A percentile compares a stretch with the other conserved stretches of the same genome.
Conservation (phyloP, 2,113 vertebrate species). For the Turdus rufiventris region DNA sequence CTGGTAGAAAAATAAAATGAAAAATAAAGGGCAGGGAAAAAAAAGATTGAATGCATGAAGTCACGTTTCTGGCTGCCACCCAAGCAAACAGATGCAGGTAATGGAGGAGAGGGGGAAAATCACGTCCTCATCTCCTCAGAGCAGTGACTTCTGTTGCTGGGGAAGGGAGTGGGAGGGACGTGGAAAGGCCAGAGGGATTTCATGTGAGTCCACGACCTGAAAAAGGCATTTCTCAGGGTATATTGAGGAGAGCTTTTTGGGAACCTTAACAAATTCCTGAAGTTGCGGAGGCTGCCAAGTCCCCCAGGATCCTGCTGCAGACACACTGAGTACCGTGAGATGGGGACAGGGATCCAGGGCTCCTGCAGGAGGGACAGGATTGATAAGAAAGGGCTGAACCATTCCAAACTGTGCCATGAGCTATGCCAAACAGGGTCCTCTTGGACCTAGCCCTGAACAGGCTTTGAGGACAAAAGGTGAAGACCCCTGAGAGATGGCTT, state of each 20-base stretch:
- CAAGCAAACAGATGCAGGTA: conserved; percentile 59
- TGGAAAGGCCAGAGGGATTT: background rate
- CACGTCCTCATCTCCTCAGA: background rate
- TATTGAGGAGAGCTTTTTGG: background rate
- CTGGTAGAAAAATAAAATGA: background rate
- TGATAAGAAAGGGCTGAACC: background rate
- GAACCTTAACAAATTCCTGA: background rate
- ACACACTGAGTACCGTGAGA: accelerated
- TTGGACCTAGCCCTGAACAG: background rate
- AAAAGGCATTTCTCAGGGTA: background rate
- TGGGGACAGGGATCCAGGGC: background rate
- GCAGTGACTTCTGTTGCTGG: background rate
- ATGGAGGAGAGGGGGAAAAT: background rate
- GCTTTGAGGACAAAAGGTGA: background rate
- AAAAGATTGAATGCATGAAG: background rate
- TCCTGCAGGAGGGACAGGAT: background rate
- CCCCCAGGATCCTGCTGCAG: accelerated
- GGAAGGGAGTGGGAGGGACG: background rate
- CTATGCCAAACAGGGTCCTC: background rate
- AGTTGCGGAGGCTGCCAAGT: background rate
- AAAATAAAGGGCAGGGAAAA: background rate
- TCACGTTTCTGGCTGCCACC: conserved; percentile 30
- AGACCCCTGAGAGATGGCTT: background rate
- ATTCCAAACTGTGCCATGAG: background rate
- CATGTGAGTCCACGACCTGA: background rate